Evolutionary conservation across 2,797 vertebrate species (phyloP).

Genomic region (Centroberyx gerrardi): DNA sequence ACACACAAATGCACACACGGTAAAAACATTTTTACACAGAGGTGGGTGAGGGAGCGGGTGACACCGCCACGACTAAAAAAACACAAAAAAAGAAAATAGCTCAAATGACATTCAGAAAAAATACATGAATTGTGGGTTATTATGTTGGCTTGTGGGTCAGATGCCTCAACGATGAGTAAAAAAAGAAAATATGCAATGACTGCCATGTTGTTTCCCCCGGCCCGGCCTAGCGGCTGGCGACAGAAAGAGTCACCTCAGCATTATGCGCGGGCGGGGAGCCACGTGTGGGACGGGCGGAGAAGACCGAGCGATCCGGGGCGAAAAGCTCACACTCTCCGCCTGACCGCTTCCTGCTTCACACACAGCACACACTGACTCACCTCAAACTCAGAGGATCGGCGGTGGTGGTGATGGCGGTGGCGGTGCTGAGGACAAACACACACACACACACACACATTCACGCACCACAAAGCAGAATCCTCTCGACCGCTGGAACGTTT

Average conservation of each 20-base stretch:
- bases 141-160: constrained; percentile 70
- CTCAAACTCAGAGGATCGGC: constrained; percentile 51
- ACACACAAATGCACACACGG: constrained; percentile 58
- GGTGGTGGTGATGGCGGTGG: constrained; percentile 28
- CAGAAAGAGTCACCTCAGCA: constrained; percentile 70
- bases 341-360: constrained; percentile 26
- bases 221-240: constrained; percentile 35
- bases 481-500: constrained; percentile 63
- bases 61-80: constrained; percentile 39
- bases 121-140: constrained; percentile 56
- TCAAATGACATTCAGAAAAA: constrained; percentile 53
- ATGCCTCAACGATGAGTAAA: constrained; percentile 64
- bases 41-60: constrained; percentile 41
- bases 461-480: constrained; percentile 56
- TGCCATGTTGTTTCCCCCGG: constrained; percentile 63
- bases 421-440: constrained; percentile 54
- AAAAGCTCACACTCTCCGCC: neutral
- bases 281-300: neutral
- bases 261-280: constrained; percentile 31
- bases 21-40: constrained; percentile 32
- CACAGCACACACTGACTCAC: constrained; percentile 53
- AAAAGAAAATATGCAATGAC: constrained; percentile 82
- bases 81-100: constrained; percentile 44
- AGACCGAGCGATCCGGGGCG: no score
- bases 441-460: constrained; percentile 45